Evolutionary conservation across 1,140 invertebrate species (phyloP).

Genomic region (Tetramorium simillimum): DNA sequence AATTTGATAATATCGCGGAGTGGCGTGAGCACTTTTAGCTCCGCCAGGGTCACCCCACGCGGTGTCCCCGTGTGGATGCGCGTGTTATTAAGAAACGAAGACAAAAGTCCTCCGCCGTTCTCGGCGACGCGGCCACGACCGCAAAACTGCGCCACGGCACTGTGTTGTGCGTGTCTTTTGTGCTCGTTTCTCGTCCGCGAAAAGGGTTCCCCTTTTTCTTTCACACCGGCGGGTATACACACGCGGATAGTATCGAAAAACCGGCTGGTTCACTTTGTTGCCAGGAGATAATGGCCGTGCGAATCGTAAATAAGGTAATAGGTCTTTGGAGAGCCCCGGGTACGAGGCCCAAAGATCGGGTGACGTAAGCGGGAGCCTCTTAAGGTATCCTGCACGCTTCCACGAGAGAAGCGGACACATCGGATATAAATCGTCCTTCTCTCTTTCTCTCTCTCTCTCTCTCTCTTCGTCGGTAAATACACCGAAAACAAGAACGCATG

Average conservation of each 20-base stretch:
- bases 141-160: constrained; percentile 45
- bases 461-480: constrained; percentile 9
- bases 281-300: constrained; percentile 75
- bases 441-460: background rate
- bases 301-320: constrained; percentile 78
- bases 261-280: constrained; percentile 77
- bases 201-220: constrained; percentile 62
- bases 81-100: constrained; percentile 71
- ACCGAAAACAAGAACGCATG: constrained; percentile 27
- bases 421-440: constrained; percentile 22
- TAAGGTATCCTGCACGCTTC: constrained; percentile 60
- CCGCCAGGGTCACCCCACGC: constrained; percentile 23
- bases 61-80: constrained; percentile 45
- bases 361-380: constrained; percentile 73
- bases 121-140: constrained; percentile 54
- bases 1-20: background rate
- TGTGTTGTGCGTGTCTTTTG: constrained; percentile 66
- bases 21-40: background rate
- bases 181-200: constrained; percentile 72
- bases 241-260: constrained; percentile 73
- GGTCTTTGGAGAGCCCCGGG: constrained; percentile 68
- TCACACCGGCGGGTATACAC: constrained; percentile 63
- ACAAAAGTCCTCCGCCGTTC: constrained; percentile 69
- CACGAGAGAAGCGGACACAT: constrained; percentile 38
- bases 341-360: constrained; percentile 68